Conservation (phyloP, 1,140 invertebrate species). For the Zophobas atratus region DNA sequence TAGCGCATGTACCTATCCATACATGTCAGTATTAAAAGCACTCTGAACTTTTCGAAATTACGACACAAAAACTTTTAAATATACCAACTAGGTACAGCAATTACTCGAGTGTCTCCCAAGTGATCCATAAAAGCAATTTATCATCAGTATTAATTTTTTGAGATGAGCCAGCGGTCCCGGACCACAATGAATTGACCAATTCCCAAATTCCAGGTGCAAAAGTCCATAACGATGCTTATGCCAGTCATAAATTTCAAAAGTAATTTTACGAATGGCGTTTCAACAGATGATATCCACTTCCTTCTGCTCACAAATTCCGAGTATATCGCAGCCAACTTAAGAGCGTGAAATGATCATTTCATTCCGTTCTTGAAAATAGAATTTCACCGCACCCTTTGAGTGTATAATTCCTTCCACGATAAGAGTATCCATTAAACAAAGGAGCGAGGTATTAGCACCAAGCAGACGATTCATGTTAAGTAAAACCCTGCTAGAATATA, state of each 20-base stretch:
- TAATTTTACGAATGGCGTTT: constrained; percentile 19
- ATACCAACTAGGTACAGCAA: too few species aligned
- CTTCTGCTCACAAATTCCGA: constrained; percentile 7
- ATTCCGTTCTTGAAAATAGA: constrained; percentile 1
- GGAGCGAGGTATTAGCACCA: not conserved
- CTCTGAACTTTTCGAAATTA: too few species aligned
- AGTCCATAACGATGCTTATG: constrained; percentile 5
- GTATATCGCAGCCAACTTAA: constrained; percentile 20
- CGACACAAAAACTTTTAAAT: too few species aligned
- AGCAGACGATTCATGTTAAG: constrained; percentile 8
- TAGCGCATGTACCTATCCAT: too few species aligned
- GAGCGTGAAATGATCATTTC: constrained; percentile 36
- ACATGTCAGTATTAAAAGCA: too few species aligned
- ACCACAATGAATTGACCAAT: too few species aligned
- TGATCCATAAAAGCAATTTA: too few species aligned
- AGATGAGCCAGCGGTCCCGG: too few species aligned
- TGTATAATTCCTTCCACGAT: constrained; percentile 28
- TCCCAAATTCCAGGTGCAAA: not conserved
- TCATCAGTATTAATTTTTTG: too few species aligned
- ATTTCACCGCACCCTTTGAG: constrained; percentile 18
- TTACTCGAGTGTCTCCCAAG: too few species aligned
- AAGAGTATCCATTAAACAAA: constrained; percentile 38
- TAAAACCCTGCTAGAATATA: not conserved
- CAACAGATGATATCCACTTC: constrained; percentile 31
- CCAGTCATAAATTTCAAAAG: constrained; percentile 22